These are phyloP conservation scores for Corythoichthys haematopterus DNA, from an alignment of 2,113 vertebrate species.

Conservation along the genomic window DNA sequence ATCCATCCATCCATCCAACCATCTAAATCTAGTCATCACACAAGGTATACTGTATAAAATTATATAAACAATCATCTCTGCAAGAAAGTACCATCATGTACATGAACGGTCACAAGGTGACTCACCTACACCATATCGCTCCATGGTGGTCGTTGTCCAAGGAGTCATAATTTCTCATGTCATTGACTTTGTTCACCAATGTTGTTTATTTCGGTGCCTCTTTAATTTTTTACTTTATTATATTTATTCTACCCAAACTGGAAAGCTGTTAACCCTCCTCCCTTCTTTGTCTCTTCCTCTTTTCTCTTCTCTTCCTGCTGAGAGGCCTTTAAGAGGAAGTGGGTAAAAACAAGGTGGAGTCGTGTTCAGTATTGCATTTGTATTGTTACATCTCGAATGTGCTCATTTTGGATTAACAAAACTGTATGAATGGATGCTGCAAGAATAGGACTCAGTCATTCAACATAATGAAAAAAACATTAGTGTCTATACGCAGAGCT, in stretches of 20 bases:
- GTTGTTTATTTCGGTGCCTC: constrained; percentile 13
- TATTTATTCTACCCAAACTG: constrained; percentile 36
- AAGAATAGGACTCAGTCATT: background rate
- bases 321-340: constrained; percentile 55
- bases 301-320: constrained; percentile 64
- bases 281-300: constrained; percentile 66
- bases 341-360: constrained; percentile 51
- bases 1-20: too few species aligned
- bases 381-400: constrained; percentile 13
- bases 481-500: too few species aligned
- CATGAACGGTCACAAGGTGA: constrained; percentile 4
- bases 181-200: background rate
- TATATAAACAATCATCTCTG: background rate
- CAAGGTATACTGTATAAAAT: background rate
- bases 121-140: constrained; percentile 72
- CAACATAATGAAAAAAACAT: background rate
- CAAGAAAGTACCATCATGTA: background rate
- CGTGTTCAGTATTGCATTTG: constrained; percentile 1
- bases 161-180: constrained; percentile 59
- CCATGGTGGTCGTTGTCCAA: constrained; percentile 55
- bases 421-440: background rate
- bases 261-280: constrained; percentile 57
- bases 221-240: constrained; percentile 39
- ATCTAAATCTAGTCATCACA: too few species aligned
- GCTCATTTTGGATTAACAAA: background rate